phyloP scores from a whole-genome alignment of 2,888 invertebrate genomes.

The Drosophila helvetica region DNA sequence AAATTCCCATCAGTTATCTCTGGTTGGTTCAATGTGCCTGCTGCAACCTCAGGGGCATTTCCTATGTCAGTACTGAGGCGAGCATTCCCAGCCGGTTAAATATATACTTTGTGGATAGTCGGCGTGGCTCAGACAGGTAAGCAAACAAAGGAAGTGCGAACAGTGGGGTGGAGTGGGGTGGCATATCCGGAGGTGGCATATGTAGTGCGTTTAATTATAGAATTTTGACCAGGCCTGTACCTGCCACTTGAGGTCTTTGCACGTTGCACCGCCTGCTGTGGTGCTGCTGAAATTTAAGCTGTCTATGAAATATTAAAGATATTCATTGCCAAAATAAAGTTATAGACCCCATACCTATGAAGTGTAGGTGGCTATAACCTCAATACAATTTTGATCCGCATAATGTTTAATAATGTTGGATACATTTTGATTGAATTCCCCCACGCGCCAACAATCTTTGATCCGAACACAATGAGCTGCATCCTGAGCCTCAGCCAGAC shows the following conservation, averaged over 20 bases:
- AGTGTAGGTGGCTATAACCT: too few relatives aligned
- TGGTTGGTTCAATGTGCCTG: constrained; percentile 24
- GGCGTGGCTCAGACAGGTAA: constrained; percentile 23
- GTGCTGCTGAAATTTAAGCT: neutral
- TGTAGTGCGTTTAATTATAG: constrained; percentile 39
- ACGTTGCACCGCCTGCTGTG: constrained; percentile 7
- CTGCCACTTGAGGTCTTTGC: constrained; percentile 10
- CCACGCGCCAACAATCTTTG: constrained; percentile 57
- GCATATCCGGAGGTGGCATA: constrained; percentile 1
- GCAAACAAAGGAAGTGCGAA: constrained; percentile 37
- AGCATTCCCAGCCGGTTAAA: too few relatives aligned
- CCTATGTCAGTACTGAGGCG: constrained; percentile 27
- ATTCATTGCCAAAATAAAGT: too few relatives aligned
- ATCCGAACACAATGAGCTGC: constrained; percentile 31
- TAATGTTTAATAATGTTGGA: neutral
- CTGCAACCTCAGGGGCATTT: constrained; percentile 32
- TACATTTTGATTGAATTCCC: neutral
- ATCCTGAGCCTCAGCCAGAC: too few relatives aligned
- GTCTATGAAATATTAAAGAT: constrained; percentile 6
- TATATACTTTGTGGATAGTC: constrained; percentile 42
- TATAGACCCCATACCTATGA: too few relatives aligned
- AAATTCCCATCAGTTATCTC: constrained; percentile 30
- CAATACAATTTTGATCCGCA: too few relatives aligned
- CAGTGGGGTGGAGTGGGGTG: neutral
- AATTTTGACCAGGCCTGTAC: constrained; percentile 18